These are phyloP conservation scores for Halictus quadricinctus DNA, from an alignment of 2,888 invertebrate genomes.

Conservation along the genomic window DNA sequence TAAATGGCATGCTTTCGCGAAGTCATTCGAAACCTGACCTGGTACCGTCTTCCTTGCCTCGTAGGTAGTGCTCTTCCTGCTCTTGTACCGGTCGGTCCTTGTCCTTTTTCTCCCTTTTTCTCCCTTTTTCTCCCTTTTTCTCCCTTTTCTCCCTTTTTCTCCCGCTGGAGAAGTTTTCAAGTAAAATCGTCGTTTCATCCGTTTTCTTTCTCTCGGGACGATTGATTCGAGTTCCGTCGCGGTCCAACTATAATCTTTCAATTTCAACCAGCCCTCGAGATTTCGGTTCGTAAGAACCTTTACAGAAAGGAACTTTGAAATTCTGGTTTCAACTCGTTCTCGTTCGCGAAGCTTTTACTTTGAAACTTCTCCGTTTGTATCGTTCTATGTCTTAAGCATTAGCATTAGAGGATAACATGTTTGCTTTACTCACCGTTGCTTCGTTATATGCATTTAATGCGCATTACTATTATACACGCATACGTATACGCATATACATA, in stretches of 20 bases:
- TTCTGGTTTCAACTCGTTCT: not conserved
- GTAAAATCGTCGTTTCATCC: constrained; percentile 4
- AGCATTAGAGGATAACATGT: constrained; percentile 50
- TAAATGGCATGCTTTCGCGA: constrained; percentile 75
- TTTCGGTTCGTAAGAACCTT: not conserved
- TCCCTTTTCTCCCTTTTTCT: no score
- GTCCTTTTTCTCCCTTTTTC: constrained; percentile 28
- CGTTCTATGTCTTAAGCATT: constrained; percentile 46
- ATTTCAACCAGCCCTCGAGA: not conserved
- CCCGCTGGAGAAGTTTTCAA: constrained; percentile 46
- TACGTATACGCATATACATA: not conserved
- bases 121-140: no score
- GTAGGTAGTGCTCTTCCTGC: constrained; percentile 70
- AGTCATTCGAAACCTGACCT: constrained; percentile 71
- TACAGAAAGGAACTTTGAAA: not conserved
- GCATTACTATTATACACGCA: constrained; percentile 17
- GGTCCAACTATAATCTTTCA: not conserved
- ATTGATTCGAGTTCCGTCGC: not conserved
- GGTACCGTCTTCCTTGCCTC: constrained; percentile 68
- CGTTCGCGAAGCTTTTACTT: constrained; percentile 26
- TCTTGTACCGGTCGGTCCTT: not conserved
- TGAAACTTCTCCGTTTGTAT: constrained; percentile 39
- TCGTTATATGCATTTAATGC: constrained; percentile 27
- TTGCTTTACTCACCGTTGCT: constrained; percentile 64
- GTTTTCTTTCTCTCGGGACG: not conserved